These are phyloP conservation scores for Allolobophora icterica DNA, from an alignment of 2,888 invertebrate genomes.

Conservation along the genomic window DNA sequence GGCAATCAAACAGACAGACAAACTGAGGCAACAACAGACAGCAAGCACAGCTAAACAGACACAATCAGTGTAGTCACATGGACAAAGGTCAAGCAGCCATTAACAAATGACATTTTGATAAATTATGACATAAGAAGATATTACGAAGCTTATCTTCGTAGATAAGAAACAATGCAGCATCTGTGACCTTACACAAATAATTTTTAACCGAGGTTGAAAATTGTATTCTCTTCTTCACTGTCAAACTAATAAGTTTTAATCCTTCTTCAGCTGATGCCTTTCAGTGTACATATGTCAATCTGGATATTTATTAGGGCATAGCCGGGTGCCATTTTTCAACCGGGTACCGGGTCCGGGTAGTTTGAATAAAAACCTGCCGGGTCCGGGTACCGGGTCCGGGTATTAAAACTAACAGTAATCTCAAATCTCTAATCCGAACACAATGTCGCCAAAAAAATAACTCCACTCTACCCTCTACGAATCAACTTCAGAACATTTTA, in stretches of 20 bases:
- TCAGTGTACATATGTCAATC: not conserved
- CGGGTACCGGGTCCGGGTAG: too few relatives aligned
- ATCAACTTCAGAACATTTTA: too few relatives aligned
- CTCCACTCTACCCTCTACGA: too few relatives aligned
- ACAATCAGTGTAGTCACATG: not conserved
- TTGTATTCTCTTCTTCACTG: not conserved
- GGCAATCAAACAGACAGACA: not conserved
- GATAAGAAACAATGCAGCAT: not conserved
- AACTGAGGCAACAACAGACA: not conserved
- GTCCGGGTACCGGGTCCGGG: too few relatives aligned
- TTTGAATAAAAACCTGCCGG: too few relatives aligned
- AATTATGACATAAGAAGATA: too few relatives aligned
- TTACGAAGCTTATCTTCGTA: not conserved
- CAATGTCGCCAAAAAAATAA: too few relatives aligned
- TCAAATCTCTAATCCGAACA: too few relatives aligned
- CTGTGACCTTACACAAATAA: not conserved
- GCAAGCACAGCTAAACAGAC: not conserved
- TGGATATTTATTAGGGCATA: too few relatives aligned
- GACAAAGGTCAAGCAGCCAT: not conserved
- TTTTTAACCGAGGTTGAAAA: not conserved
- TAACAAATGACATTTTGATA: not conserved
- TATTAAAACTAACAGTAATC: too few relatives aligned
- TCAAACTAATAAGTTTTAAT: not conserved
- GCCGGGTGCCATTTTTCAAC: too few relatives aligned
- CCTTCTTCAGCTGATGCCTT: not conserved